Percentiles rank a stretch among this genome's conserved stretches.
phyloP scores from a whole-genome alignment of 2,797 vertebrate species.

The Arremon brunneinucha region DNA sequence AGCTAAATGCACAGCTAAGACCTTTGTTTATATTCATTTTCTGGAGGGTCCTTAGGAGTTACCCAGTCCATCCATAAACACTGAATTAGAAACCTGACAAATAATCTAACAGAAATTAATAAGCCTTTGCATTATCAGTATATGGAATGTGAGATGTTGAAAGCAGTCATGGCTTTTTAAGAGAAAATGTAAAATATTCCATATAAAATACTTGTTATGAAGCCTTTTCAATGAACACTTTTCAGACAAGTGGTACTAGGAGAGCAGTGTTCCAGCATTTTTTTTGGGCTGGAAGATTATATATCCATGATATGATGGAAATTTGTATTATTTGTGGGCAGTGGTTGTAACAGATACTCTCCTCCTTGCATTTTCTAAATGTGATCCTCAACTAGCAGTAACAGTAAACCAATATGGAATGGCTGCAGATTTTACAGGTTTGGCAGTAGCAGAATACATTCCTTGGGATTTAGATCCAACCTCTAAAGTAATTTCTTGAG shows the following conservation, averaged over 20 bases:
- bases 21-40: background rate
- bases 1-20: background rate
- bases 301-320: slow-evolving; percentile 32
- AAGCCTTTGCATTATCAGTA: background rate
- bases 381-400: background rate
- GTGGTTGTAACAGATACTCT: slow-evolving; percentile 19
- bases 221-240: background rate
- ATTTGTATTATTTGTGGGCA: slow-evolving; percentile 12
- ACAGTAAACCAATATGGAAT: slow-evolving; percentile 1
- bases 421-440: slow-evolving; percentile 27
- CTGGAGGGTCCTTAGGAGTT: background rate
- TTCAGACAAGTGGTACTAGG: background rate
- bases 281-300: background rate
- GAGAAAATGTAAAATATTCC: background rate
- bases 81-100: background rate
- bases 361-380: slow-evolving; percentile 36
- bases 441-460: slow-evolving; percentile 39
- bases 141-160: background rate
- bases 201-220: background rate
- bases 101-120: background rate
- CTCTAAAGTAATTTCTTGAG: background rate
- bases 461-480: background rate
- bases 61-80: background rate
- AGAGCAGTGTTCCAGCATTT: background rate
- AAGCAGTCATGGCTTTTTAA: background rate